phyloP scores from a whole-genome alignment of 2,797 vertebrate species.

The Spizella passerina region DNA sequence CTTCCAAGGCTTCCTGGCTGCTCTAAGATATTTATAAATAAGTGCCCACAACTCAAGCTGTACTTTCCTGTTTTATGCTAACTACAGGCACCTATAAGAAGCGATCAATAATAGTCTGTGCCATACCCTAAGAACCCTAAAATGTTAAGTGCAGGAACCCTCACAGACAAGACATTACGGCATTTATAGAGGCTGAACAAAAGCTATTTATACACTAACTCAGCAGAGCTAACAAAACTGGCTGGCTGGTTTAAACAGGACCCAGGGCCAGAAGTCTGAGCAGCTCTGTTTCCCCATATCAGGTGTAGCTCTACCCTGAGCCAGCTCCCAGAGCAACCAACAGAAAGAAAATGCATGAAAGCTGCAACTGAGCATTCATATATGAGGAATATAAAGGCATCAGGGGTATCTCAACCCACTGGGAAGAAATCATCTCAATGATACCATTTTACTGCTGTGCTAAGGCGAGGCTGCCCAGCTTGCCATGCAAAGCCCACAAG shows the following conservation, averaged over 20 bases:
- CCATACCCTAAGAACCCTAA: slow-evolving; percentile 48
- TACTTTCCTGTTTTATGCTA: slow-evolving; percentile 8
- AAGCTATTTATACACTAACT: slow-evolving; percentile 52
- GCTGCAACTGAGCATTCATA: neutral
- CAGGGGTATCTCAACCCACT: neutral
- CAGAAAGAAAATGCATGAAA: neutral
- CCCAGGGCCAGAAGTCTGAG: neutral
- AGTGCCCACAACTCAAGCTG: neutral
- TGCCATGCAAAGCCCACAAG: neutral
- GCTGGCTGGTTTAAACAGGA: neutral
- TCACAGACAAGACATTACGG: slow-evolving; percentile 21
- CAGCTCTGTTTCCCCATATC: neutral
- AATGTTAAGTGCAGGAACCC: slow-evolving; percentile 58
- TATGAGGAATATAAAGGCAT: neutral
- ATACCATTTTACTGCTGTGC: neutral
- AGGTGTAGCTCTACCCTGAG: neutral
- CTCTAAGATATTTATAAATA: neutral
- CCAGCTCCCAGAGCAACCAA: neutral
- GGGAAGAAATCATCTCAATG: neutral
- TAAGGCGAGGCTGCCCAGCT: neutral
- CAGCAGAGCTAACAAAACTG: neutral
- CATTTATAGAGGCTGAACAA: slow-evolving; percentile 8
- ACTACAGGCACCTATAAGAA: slow-evolving; percentile 35
- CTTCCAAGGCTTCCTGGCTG: neutral
- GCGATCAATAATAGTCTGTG: slow-evolving; percentile 22